Evolutionary conservation across 2,113 vertebrate species (phyloP).

Genomic region (Lethenteron camtschaticum): DNA sequence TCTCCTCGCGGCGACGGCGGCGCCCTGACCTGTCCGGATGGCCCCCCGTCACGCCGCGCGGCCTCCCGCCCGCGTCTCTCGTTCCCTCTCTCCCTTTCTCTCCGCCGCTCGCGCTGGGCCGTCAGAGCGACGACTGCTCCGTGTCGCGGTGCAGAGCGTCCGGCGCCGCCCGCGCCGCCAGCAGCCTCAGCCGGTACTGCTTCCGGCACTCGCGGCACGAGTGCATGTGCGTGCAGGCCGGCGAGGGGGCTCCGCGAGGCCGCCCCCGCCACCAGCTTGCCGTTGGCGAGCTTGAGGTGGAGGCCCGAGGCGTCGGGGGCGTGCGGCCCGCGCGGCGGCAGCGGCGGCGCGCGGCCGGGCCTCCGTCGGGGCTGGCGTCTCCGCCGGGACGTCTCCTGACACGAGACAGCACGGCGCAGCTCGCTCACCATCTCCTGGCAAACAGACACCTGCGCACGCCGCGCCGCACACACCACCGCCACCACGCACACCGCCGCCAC

Average conservation of each 20-base stretch:
- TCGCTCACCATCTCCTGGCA: conserved; percentile 89
- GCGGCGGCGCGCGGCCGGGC: conserved; percentile 28
- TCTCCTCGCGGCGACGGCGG: no score
- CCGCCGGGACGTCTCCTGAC: conserved; percentile 54
- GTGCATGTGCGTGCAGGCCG: conserved; percentile 78
- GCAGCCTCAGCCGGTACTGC: no score
- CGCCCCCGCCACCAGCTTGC: conserved; percentile 51
- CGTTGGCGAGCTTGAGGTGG: conserved; percentile 63
- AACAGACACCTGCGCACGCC: conserved; percentile 45
- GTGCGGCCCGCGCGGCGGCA: conserved; percentile 7
- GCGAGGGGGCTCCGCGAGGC: conserved; percentile 55
- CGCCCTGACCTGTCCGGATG: no score
- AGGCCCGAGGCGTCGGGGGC: conserved; percentile 22
- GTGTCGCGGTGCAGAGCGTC: no score
- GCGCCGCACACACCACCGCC: conserved; percentile 14
- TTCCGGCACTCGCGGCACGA: conserved; percentile 67
- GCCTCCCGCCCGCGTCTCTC: no score
- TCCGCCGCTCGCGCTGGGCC: no score
- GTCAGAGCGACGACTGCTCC: no score
- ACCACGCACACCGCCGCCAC: neutral
- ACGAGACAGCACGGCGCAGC: conserved; percentile 71
- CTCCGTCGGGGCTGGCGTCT: conserved; percentile 31
- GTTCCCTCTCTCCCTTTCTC: no score
- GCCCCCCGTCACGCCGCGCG: no score
- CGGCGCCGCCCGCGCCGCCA: no score